A percentile compares a stretch with the other conserved stretches of the same genome.
Evolutionary conservation across 2,797 vertebrate genomes (phyloP).

Genomic region (Tokudaia muenninki): DNA sequence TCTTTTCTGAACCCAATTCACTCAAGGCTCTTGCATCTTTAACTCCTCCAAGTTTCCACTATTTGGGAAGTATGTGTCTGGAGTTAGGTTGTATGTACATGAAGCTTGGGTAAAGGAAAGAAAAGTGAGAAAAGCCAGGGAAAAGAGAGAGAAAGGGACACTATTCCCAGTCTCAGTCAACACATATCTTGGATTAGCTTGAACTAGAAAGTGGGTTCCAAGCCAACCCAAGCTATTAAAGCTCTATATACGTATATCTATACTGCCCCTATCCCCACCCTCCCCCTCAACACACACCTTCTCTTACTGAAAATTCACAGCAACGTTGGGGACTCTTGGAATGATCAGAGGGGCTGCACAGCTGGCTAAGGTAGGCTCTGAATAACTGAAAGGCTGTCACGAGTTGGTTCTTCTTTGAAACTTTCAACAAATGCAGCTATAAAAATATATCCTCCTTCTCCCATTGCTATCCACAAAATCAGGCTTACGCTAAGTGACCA

Average conservation of each 20-base stretch:
- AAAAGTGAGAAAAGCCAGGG: not conserved
- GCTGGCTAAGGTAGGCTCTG: not conserved
- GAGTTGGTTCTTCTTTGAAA: not conserved
- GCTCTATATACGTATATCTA: not conserved
- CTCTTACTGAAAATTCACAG: not conserved
- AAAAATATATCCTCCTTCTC: not conserved
- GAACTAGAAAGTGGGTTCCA: not conserved
- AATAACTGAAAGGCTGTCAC: not conserved
- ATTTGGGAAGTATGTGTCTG: not conserved
- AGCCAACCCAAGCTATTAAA: not conserved
- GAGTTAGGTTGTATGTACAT: not conserved
- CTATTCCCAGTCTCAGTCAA: not conserved
- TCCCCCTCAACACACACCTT: not conserved
- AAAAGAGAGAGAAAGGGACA: not conserved
- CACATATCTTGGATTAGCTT: not conserved
- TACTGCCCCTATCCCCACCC: not conserved
- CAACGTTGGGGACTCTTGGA: not conserved
- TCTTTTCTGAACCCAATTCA: not conserved
- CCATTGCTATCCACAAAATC: not conserved
- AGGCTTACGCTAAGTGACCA: not conserved
- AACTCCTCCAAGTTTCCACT: not conserved
- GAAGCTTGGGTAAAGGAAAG: not conserved
- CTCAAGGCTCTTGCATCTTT: not conserved
- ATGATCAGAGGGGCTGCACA: not conserved
- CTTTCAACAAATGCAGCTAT: not conserved